Percentiles rank a stretch among this genome's conserved stretches.
Evolutionary conservation across 2,113 vertebrate species (phyloP).

Genomic region (Lathamus discolor): DNA sequence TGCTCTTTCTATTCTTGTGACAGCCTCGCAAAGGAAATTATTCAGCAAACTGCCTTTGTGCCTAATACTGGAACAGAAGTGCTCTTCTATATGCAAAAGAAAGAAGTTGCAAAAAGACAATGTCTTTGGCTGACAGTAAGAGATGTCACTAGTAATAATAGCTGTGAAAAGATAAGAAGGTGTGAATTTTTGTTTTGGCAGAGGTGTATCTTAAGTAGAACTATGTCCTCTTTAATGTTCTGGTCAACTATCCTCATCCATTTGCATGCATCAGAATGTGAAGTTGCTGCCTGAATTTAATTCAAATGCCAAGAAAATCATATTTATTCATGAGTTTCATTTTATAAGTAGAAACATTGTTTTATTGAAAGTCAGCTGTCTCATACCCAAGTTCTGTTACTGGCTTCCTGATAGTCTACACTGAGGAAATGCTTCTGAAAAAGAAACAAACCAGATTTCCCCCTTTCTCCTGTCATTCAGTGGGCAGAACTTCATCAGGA

Average conservation of each 20-base stretch:
- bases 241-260: background rate
- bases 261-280: background rate
- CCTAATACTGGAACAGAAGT: conserved; percentile 50
- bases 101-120: background rate
- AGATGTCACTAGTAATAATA: conserved; percentile 32
- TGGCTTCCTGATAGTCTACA: background rate
- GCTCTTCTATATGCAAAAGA: conserved; percentile 50
- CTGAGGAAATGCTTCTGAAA: background rate
- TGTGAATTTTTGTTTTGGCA: conserved; percentile 24
- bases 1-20: conserved; percentile 15
- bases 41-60: conserved; percentile 36
- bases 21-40: conserved; percentile 16
- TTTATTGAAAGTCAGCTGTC: background rate
- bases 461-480: background rate
- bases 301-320: background rate
- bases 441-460: background rate
- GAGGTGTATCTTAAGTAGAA: background rate
- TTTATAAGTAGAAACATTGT: background rate
- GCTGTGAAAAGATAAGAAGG: conserved; percentile 19
- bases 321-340: background rate
- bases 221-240: background rate
- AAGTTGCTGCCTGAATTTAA: background rate
- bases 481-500: background rate
- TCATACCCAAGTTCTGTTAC: background rate
- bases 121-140: conserved; percentile 9